Evolutionary conservation across 2,888 invertebrate species (phyloP).

Genomic region (Alloscopus bannaensis): DNA sequence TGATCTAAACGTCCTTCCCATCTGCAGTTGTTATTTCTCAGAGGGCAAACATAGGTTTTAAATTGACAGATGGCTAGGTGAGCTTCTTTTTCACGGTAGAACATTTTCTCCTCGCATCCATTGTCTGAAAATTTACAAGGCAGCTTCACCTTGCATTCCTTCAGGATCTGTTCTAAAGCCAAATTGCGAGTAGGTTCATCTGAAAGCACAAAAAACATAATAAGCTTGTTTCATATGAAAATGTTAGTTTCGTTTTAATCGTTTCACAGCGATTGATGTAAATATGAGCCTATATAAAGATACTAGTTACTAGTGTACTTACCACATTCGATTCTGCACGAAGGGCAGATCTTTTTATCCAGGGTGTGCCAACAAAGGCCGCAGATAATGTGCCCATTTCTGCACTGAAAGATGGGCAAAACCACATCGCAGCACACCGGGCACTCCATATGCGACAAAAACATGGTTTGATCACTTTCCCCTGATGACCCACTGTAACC

Average conservation of each 20-base stretch:
- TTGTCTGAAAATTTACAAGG: slow-evolving; percentile 38
- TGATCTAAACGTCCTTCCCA: slow-evolving; percentile 38
- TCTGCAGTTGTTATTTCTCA: neutral
- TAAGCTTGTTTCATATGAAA: no score
- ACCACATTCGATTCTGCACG: slow-evolving; percentile 33
- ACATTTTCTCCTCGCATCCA: slow-evolving; percentile 26
- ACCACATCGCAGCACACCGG: slow-evolving; percentile 42
- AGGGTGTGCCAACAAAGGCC: slow-evolving; percentile 22
- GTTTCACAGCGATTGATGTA: no score
- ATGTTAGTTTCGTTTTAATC: no score
- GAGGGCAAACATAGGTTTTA: slow-evolving; percentile 29
- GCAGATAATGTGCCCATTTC: slow-evolving; percentile 50
- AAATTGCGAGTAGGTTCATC: slow-evolving; percentile 31
- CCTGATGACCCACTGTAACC: neutral
- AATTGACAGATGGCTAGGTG: slow-evolving; percentile 38
- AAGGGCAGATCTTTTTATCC: slow-evolving; percentile 26
- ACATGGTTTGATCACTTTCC: neutral
- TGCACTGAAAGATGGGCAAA: slow-evolving; percentile 43
- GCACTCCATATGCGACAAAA: slow-evolving; percentile 30
- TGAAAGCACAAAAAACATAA: no score
- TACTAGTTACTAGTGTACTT: no score
- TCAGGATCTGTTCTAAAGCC: slow-evolving; percentile 26
- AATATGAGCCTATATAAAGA: no score
- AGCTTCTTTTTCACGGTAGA: slow-evolving; percentile 5
- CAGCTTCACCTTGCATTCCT: neutral